Percentiles rank a stretch among this genome's conserved stretches.
Evolutionary conservation across 2,113 vertebrate genomes (phyloP).

Genomic region (Axis porcinus): DNA sequence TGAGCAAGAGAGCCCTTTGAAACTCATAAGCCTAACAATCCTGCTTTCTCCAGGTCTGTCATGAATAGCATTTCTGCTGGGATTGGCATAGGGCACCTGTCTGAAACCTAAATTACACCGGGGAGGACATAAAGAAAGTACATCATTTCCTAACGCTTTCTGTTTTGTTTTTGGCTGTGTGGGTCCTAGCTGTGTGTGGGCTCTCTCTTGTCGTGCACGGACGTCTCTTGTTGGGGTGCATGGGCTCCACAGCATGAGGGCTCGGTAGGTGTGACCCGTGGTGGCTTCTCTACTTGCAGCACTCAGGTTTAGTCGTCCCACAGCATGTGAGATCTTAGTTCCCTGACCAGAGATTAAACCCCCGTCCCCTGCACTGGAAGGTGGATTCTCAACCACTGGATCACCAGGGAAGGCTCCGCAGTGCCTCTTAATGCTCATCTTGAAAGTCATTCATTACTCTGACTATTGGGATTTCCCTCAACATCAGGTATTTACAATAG

Average conservation of each 20-base stretch:
- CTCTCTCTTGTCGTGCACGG: rapidly evolving
- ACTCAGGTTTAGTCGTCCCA: neutral
- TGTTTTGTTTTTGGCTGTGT: neutral
- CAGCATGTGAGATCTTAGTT: neutral
- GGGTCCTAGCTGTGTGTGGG: neutral
- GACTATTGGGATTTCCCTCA: neutral
- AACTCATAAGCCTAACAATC: neutral
- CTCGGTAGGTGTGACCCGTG: rapidly evolving
- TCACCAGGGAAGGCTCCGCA: neutral
- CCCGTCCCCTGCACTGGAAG: neutral
- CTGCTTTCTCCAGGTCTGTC: neutral
- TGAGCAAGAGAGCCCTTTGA: neutral
- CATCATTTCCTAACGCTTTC: neutral
- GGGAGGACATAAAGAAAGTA: neutral
- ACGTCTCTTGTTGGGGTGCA: rapidly evolving
- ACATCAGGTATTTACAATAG: neutral
- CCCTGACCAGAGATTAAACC: neutral
- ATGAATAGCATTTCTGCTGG: neutral
- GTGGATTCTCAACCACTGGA: neutral
- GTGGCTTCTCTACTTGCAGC: neutral
- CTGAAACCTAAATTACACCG: neutral
- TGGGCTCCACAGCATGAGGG: rapidly evolving
- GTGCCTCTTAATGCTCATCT: neutral
- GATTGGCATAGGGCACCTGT: neutral
- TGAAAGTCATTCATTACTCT: neutral